phyloP scores from a whole-genome alignment of 2,113 vertebrate genomes.

The Lycaon pictus region DNA sequence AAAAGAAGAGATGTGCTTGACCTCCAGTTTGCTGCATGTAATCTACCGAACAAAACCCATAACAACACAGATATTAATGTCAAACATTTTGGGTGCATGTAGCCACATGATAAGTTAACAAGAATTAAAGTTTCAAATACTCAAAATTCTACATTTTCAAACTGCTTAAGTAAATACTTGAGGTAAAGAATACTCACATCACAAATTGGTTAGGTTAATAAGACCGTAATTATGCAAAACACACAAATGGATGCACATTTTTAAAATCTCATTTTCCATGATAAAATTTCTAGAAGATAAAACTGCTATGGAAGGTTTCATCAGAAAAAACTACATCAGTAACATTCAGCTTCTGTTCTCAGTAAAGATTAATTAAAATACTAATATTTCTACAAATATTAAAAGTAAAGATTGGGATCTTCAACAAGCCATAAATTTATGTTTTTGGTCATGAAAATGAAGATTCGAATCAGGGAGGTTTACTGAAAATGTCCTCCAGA shows the following conservation, averaged over 20 bases:
- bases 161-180: not conserved
- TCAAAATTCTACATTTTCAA: not conserved
- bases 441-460: conserved; percentile 47
- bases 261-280: not conserved
- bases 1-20: conserved; percentile 99
- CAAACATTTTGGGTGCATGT: not conserved
- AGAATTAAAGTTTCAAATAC: conserved; percentile 5
- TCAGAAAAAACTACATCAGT: conserved; percentile 26
- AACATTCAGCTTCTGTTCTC: conserved; percentile 37
- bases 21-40: conserved; percentile 98
- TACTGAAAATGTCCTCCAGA: not conserved
- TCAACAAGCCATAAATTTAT: not conserved
- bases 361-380: conserved; percentile 30
- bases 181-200: not conserved
- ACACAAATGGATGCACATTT: not conserved
- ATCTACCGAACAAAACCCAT: conserved; percentile 87
- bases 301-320: not conserved
- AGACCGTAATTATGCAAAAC: not conserved
- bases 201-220: conserved; percentile 43
- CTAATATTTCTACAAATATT: not conserved
- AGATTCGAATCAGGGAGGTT: conserved; percentile 25
- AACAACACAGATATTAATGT: not conserved
- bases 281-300: conserved; percentile 38
- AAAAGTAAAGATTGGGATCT: not conserved
- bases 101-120: not conserved